Conservation (phyloP, 1,140 invertebrate species). For the Coelopa frigida region DNA sequence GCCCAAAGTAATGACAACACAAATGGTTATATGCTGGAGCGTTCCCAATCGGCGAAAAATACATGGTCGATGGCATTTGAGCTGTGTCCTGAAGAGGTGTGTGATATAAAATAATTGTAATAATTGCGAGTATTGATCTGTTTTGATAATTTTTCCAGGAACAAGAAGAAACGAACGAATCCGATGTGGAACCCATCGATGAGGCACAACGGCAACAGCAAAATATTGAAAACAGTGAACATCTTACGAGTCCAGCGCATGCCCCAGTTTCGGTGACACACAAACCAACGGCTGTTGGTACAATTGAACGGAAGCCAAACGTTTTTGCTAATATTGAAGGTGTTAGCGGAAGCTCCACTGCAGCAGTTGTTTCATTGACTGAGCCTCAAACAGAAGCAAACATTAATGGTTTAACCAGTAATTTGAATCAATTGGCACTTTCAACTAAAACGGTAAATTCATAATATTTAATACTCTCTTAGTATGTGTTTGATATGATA, state of each 20-base stretch:
- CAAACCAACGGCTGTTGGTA: slow-evolving; percentile 1
- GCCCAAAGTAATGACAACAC: slow-evolving; percentile 91
- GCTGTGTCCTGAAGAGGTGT: slow-evolving; percentile 72
- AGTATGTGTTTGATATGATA: too few relatives aligned
- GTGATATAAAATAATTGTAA: slow-evolving; percentile 6
- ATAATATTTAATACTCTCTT: too few relatives aligned
- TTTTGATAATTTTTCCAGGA: slow-evolving; percentile 18
- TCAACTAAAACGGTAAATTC: slow-evolving; percentile 36
- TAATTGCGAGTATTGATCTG: background rate
- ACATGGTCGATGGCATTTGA: slow-evolving; percentile 79
- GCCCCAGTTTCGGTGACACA: slow-evolving; percentile 1
- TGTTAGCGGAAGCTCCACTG: background rate
- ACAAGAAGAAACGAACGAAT: slow-evolving; percentile 43
- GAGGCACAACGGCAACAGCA: slow-evolving; percentile 18
- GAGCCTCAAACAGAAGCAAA: slow-evolving; percentile 13
- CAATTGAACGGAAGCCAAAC: slow-evolving; percentile 1
- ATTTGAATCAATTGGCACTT: slow-evolving; percentile 32
- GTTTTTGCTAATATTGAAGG: too few relatives aligned
- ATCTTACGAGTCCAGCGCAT: slow-evolving; percentile 4
- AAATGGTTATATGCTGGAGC: slow-evolving; percentile 90
- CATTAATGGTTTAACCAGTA: slow-evolving; percentile 32
- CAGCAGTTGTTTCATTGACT: background rate
- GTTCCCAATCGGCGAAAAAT: slow-evolving; percentile 86
- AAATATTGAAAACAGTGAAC: slow-evolving; percentile 7
- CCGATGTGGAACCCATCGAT: slow-evolving; percentile 37